A percentile compares a stretch with the other conserved stretches of the same genome.
Evolutionary conservation across 2,888 invertebrate genomes (phyloP).

Genomic region (Liopterus haemorrhoidalis): DNA sequence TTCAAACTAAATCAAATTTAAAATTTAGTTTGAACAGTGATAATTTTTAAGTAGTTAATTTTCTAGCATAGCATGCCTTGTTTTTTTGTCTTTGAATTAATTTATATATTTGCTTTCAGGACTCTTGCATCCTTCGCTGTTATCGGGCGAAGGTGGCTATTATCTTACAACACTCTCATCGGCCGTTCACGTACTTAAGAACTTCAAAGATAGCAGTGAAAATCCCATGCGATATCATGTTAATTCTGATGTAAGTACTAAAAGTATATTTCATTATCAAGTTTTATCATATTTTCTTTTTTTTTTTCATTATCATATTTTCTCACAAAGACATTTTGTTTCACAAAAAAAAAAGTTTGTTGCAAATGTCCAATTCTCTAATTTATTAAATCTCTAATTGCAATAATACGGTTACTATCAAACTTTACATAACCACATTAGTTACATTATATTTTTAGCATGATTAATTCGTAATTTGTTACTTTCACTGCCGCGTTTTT

Average conservation of each 20-base stretch:
- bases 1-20: no score
- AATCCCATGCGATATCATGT: conserved; percentile 40
- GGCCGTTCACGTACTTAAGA: conserved; percentile 83
- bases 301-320: background rate
- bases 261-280: no score
- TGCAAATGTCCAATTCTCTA: conserved; percentile 1
- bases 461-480: no score
- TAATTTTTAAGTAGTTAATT: no score
- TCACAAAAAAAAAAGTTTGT: conserved; percentile 2
- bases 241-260: conserved; percentile 43
- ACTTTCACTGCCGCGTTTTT: no score
- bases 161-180: conserved; percentile 90
- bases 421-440: no score
- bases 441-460: no score
- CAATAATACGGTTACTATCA: no score
- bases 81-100: background rate
- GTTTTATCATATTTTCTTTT: conserved; percentile 20
- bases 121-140: conserved; percentile 79
- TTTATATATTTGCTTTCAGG: conserved; percentile 39
- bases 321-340: background rate
- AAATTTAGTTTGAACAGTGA: background rate
- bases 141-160: conserved; percentile 91
- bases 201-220: conserved; percentile 45
- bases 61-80: no score
- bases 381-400: conserved; percentile 1